These are phyloP conservation scores for Garra rufa DNA, from an alignment of 2,113 vertebrate species.

Conservation along the genomic window DNA sequence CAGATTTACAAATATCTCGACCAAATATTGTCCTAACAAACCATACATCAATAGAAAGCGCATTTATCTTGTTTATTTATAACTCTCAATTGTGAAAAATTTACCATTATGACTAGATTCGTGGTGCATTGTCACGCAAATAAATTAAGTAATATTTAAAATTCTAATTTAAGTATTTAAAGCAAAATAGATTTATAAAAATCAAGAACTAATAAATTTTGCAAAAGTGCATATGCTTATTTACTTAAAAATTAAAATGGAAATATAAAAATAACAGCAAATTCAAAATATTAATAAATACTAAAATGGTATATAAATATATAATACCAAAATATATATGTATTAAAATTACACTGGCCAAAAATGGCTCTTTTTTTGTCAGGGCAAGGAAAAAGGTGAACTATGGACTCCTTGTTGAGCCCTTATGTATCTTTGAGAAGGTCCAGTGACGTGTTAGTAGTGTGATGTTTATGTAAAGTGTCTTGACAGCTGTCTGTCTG, in stretches of 20 bases:
- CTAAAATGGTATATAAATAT: neutral
- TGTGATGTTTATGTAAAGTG: slow-evolving; percentile 17
- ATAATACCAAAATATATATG: neutral
- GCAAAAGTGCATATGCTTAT: neutral
- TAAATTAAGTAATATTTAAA: no score
- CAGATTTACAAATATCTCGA: no score
- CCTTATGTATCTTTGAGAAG: neutral
- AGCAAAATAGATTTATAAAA: no score
- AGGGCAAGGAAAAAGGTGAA: neutral
- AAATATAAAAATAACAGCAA: neutral
- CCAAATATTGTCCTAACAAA: no score
- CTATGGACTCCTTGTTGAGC: neutral
- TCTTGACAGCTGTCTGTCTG: slow-evolving; percentile 12
- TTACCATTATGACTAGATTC: no score
- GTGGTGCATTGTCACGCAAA: no score
- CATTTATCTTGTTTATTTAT: no score
- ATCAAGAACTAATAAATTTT: no score
- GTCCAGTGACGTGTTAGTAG: neutral
- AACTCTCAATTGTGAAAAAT: no score
- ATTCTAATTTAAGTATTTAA: no score
- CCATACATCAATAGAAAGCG: no score
- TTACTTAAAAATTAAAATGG: neutral
- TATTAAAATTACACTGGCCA: neutral
- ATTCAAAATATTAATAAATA: neutral
- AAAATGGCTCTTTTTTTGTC: neutral